Conservation (phyloP, 2,888 invertebrate genomes). For the Caenorhabditis imperialis region DNA sequence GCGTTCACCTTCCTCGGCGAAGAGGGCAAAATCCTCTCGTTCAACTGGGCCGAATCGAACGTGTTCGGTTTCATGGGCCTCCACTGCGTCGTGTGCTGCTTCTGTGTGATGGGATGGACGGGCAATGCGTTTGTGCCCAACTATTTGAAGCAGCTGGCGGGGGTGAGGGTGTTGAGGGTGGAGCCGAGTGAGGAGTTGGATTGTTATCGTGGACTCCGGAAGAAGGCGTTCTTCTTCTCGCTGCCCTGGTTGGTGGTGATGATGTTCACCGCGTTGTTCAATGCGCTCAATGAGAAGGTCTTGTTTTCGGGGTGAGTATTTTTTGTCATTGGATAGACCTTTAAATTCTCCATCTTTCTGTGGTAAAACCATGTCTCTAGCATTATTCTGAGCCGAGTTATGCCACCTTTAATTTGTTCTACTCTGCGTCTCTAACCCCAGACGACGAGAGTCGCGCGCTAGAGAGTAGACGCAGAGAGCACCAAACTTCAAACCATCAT, state of each 20-base stretch:
- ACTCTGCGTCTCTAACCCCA: no score
- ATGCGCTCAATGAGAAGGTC: conserved; percentile 28
- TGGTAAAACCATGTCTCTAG: no score
- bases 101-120: conserved; percentile 49
- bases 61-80: conserved; percentile 44
- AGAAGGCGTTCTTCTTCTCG: conserved; percentile 25
- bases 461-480: no score
- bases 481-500: no score
- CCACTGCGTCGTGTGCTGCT: conserved; percentile 29
- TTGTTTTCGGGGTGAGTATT: conserved; percentile 25
- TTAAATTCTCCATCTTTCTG: no score
- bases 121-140: conserved; percentile 30
- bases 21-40: conserved; percentile 26
- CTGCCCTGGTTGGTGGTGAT: conserved; percentile 16
- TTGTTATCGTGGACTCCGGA: conserved; percentile 29
- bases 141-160: conserved; percentile 12
- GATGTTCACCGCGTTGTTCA: conserved; percentile 19
- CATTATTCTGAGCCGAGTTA: no score
- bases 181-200: conserved; percentile 32
- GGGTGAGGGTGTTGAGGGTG: conserved; percentile 6
- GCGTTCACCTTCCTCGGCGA: conserved; percentile 29
- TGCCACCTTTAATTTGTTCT: no score
- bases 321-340: no score
- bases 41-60: conserved; percentile 47
- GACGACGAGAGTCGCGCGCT: no score